Evolutionary conservation across 2,888 invertebrate genomes (phyloP), one percentile per base, ranked within the genome.

Genomic region (Drepanosiphum platanoidis): DNA sequence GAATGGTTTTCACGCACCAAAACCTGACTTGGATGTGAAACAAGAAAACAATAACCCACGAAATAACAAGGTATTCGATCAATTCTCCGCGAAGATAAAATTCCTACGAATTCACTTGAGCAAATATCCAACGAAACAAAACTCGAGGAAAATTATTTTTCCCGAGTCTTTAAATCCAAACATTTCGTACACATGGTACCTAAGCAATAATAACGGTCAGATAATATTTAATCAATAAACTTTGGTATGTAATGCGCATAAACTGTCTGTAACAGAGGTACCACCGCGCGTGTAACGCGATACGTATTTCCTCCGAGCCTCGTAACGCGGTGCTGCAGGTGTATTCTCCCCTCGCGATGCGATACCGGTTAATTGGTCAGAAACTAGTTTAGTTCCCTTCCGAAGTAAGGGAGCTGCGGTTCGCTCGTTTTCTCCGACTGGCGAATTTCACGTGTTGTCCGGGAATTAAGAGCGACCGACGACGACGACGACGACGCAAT

Each of bases 1-100:
- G 64, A 83, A 83, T 34, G 82, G 82, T 83, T 83, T 83, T 74
- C 82, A 74, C 82, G 82, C 72, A 83, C 74, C 82, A 46, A 74
- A 83, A 83, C 81, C 81, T 81, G 81, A 81, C 81, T 81, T 81
- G 81, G 81, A 81, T 81, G 81, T 81, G 71, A 71, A 81, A 81
- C 81, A 81, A 81, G 71, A 81, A 81, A 81, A 81, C 81, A 81
- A 81, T 81, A 71, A 81, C 61, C 81, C 71, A 34, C 71, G 39
- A 81, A 81, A 81, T 81, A 71, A 71, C 81, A 71, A 81, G 81
- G 58, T 58, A 70, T 71, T 58, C 32, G 71, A 80, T 70, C 68
- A 66, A 36, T 70, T 68, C 71, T 61, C 58, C 58, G 66, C 3
- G 27, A 66, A 34, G 70, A 36, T 52, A 42, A 70, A 80, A 80